These are phyloP conservation scores for Bufo bufo DNA, from an alignment of 2,113 vertebrate genomes.

Conservation along the genomic window DNA sequence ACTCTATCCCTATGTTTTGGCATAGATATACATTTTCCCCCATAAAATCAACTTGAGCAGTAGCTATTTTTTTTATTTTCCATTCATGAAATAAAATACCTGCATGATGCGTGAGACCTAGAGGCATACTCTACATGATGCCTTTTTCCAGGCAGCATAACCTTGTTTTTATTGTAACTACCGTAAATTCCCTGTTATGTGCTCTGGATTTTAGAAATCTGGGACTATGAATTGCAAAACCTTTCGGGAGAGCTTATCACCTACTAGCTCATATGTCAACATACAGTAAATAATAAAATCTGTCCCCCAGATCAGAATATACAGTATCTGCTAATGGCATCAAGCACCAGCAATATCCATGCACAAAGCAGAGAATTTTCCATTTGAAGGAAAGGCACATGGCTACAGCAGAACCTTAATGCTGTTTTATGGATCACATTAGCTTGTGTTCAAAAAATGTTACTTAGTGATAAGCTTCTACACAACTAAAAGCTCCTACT, in stretches of 20 bases:
- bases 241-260: slow-evolving; percentile 29
- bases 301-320: neutral
- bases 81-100: slow-evolving; percentile 12
- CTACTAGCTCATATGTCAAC: slow-evolving; percentile 21
- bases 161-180: slow-evolving; percentile 12
- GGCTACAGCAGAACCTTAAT: neutral
- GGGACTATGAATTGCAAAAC: slow-evolving; percentile 10
- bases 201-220: slow-evolving; percentile 9
- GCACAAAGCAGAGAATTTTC: neutral
- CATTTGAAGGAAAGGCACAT: no score
- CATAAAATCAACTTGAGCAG: neutral
- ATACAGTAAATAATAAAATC: neutral
- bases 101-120: neutral
- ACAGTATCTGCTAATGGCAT: slow-evolving; percentile 19
- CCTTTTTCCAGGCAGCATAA: neutral
- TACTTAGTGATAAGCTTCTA: neutral
- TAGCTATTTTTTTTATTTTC: neutral
- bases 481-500: neutral
- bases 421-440: neutral
- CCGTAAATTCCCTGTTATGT: slow-evolving; percentile 26
- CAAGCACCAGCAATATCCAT: neutral
- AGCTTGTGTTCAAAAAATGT: no score
- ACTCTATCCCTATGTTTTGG: no score
- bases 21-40: neutral
- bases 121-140: neutral